A percentile compares a stretch with the other conserved stretches of the same genome.
Conservation (phyloP, 2,888 invertebrate genomes). For the Cactoblastis cactorum region DNA sequence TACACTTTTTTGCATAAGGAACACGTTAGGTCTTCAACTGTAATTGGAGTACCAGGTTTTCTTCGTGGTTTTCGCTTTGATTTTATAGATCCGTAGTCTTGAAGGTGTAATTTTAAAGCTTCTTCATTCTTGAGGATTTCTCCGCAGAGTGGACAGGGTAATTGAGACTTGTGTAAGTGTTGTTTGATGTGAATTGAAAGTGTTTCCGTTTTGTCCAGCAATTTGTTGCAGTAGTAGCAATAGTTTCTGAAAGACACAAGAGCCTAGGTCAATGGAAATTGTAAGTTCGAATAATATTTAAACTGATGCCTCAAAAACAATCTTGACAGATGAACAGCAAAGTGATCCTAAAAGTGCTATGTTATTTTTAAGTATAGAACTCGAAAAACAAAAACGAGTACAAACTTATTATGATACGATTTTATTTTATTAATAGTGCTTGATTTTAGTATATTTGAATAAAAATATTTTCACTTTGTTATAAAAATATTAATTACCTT, state of each 20-base stretch:
- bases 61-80: constrained; percentile 39
- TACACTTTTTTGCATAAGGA: constrained; percentile 60
- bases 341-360: too few relatives aligned
- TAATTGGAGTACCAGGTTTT: constrained; percentile 58
- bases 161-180: constrained; percentile 44
- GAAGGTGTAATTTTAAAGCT: constrained; percentile 44
- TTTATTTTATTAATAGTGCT: too few relatives aligned
- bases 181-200: constrained; percentile 39
- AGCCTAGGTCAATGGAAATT: too few relatives aligned
- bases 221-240: constrained; percentile 49
- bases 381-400: too few relatives aligned
- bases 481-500: constrained; percentile 49
- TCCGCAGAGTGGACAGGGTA: constrained; percentile 52
- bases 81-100: constrained; percentile 42
- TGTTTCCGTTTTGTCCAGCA: constrained; percentile 29
- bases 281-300: too few relatives aligned
- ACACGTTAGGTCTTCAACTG: constrained; percentile 61
- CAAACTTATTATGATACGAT: too few relatives aligned
- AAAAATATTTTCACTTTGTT: too few relatives aligned
- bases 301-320: too few relatives aligned
- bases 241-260: constrained; percentile 25
- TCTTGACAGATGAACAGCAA: too few relatives aligned
- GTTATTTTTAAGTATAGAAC: too few relatives aligned
- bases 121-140: constrained; percentile 56
- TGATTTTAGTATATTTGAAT: too few relatives aligned